These are phyloP conservation scores for Acipenser oxyrinchus DNA, from an alignment of 2,797 vertebrate genomes.

Conservation along the genomic window DNA sequence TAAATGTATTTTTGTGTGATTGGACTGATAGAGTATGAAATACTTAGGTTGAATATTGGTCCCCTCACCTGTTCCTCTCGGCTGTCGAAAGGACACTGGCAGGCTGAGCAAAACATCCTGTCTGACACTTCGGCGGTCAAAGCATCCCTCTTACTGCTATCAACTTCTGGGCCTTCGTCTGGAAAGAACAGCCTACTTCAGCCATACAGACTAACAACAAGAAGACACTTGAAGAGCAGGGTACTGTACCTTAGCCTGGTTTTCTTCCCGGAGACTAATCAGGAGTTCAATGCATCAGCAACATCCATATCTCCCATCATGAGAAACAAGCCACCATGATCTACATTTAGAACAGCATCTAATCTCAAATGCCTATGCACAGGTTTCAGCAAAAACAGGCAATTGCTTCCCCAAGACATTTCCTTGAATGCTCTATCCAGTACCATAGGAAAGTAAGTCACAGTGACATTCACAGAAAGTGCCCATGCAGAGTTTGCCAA, in stretches of 20 bases:
- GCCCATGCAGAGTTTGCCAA: no score
- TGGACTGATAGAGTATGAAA: no score
- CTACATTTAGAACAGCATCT: conserved; percentile 12
- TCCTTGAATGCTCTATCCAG: conserved; percentile 21
- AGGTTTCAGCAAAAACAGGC: conserved; percentile 20
- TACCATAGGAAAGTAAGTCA: no score
- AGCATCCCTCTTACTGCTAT: not conserved
- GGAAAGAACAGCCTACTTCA: not conserved
- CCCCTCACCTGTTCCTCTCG: conserved; percentile 81
- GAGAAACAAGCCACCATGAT: conserved; percentile 17
- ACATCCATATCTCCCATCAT: not conserved
- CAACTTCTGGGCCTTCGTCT: not conserved
- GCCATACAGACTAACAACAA: not conserved
- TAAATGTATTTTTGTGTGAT: no score
- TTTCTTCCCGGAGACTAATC: not conserved
- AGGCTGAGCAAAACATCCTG: conserved; percentile 74
- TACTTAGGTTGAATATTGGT: no score
- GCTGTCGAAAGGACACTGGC: conserved; percentile 64
- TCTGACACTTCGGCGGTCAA: conserved; percentile 49
- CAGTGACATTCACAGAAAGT: no score
- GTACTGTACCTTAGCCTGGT: not conserved
- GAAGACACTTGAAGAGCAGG: not conserved
- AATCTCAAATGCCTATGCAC: conserved; percentile 16
- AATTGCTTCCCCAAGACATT: not conserved
- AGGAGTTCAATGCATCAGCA: not conserved